A percentile compares a stretch with the other conserved stretches of the same genome.
Evolutionary conservation across 2,113 vertebrate species (phyloP).

Genomic region (Pseudopodoces humilis): DNA sequence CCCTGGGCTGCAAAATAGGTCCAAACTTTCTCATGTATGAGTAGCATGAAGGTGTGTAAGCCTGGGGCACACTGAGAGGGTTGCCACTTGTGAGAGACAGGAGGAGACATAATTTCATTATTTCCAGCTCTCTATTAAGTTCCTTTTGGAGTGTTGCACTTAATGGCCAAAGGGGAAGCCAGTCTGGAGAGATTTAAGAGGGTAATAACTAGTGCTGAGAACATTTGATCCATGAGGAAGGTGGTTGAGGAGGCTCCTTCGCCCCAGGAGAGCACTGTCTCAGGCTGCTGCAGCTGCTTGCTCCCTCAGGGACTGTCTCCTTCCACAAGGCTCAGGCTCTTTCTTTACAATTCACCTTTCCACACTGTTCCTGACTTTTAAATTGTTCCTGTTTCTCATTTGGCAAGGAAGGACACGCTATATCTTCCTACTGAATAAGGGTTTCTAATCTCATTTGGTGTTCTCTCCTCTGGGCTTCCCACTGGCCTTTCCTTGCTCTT

Average conservation of each 20-base stretch:
- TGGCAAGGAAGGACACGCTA: not conserved
- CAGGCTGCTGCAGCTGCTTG: not conserved
- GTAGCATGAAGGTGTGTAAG: not conserved
- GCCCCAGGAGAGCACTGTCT: fast-evolving
- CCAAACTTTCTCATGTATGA: not conserved
- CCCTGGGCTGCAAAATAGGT: not conserved
- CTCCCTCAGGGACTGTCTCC: too few species aligned
- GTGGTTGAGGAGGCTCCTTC: fast-evolving
- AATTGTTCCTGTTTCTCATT: not conserved
- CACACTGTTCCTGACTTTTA: not conserved
- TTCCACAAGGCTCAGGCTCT: not conserved
- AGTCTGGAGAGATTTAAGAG: not conserved
- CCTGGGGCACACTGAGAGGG: not conserved
- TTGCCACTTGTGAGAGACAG: not conserved
- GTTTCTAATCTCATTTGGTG: not conserved
- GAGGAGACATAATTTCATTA: not conserved
- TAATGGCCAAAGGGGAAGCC: not conserved
- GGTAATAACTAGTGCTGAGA: not conserved
- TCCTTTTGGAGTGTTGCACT: not conserved
- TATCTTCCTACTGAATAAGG: not conserved
- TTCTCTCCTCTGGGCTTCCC: not conserved
- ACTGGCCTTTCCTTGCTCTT: not conserved
- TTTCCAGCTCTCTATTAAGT: not conserved
- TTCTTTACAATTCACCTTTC: not conserved
- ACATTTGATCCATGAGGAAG: not conserved